A percentile compares a stretch with the other conserved stretches of the same genome.
These are phyloP conservation scores for Zaprionus nigranus DNA, from an alignment of 1,140 invertebrate species.

Conservation along the genomic window DNA sequence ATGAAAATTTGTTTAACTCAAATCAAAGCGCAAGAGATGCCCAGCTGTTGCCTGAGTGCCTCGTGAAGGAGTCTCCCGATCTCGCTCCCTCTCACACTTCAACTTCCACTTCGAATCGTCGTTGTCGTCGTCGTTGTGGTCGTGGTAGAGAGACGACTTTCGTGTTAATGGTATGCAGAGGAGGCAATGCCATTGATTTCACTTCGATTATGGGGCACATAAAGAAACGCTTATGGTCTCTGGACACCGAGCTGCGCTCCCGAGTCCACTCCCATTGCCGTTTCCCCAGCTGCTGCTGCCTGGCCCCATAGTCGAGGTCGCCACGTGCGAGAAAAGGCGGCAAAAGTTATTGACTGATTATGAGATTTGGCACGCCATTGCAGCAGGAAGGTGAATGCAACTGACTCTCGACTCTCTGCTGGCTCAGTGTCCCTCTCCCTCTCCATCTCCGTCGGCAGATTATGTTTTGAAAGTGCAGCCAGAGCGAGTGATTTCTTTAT, in stretches of 20 bases:
- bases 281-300: conserved; percentile 4
- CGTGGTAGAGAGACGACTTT: conserved; percentile 56
- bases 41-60: background rate
- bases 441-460: conserved; percentile 64
- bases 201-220: conserved; percentile 78
- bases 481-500: conserved; percentile 78
- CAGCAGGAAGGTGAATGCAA: conserved; percentile 36
- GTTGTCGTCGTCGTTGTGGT: background rate
- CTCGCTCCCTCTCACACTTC: background rate
- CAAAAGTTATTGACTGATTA: conserved; percentile 83
- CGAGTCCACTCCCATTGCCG: background rate
- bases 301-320: conserved; percentile 30
- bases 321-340: conserved; percentile 77
- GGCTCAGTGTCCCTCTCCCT: background rate
- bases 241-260: conserved; percentile 18
- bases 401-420: conserved; percentile 8
- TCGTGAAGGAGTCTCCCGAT: background rate
- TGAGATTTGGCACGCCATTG: conserved; percentile 81
- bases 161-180: conserved; percentile 80
- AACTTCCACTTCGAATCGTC: conserved; percentile 56
- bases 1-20: conserved; percentile 79
- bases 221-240: conserved; percentile 77
- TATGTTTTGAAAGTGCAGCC: conserved; percentile 80
- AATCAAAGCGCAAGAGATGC: conserved; percentile 60
- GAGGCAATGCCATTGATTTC: conserved; percentile 82